phyloP scores from a whole-genome alignment of 2,797 vertebrate species.

The Mormyrus hasselquistii region DNA sequence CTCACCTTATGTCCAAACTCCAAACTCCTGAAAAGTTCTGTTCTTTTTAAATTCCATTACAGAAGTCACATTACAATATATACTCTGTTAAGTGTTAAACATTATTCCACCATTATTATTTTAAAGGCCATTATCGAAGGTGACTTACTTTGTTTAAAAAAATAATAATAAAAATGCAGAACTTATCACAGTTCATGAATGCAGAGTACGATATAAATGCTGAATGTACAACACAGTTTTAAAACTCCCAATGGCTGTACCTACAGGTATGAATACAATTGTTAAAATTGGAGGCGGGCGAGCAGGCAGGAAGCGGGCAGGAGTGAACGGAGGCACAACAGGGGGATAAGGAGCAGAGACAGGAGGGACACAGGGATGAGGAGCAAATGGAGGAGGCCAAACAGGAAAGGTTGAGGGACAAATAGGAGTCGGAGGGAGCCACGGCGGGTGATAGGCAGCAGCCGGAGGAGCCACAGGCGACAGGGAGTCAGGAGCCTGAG shows the following conservation, averaged over 20 bases:
- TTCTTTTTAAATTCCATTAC: neutral
- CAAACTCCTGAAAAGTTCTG: neutral
- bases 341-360: no score
- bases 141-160: neutral
- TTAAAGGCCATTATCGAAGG: neutral
- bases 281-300: no score
- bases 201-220: neutral
- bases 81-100: neutral
- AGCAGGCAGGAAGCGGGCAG: no score
- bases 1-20: neutral
- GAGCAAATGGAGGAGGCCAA: no score
- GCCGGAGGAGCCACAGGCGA: no score
- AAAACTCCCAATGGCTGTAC: neutral
- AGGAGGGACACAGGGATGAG: no score
- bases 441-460: no score
- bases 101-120: neutral
- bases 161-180: neutral
- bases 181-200: neutral
- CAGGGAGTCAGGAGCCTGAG: no score
- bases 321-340: no score
- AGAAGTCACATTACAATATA: neutral
- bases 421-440: no score
- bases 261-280: neutral
- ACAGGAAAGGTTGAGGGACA: no score
- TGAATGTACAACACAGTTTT: neutral